Conservation (phyloP, 2,113 vertebrate genomes). For the Myanophis thanlyinensis region DNA sequence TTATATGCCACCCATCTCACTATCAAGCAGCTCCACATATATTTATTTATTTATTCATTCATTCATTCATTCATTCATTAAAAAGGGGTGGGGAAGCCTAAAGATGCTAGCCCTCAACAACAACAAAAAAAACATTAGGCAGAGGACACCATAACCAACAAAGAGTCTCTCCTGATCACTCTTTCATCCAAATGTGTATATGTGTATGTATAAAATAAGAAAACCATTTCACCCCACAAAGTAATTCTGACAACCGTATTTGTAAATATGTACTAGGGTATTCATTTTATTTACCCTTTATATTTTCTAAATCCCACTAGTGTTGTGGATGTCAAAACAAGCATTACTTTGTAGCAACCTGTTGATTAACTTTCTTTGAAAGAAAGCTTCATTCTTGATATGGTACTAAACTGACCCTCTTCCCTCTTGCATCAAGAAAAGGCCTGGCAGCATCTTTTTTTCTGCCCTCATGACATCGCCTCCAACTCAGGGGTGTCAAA, state of each 20-base stretch:
- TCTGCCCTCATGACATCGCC: neutral
- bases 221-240: constrained; percentile 23
- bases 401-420: constrained; percentile 11
- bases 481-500: neutral
- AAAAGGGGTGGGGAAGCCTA: too few species aligned
- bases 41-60: too few species aligned
- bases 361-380: constrained; percentile 48
- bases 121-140: neutral
- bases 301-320: constrained; percentile 41
- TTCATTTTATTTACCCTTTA: constrained; percentile 42
- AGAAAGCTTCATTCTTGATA: constrained; percentile 35
- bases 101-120: neutral
- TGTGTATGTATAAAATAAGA: neutral
- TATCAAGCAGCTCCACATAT: too few species aligned
- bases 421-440: neutral
- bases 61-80: neutral
- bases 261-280: constrained; percentile 43
- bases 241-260: constrained; percentile 27
- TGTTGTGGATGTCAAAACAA: constrained; percentile 56
- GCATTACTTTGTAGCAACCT: constrained; percentile 28
- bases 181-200: neutral
- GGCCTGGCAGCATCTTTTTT: neutral
- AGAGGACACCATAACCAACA: neutral
- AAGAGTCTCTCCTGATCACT: neutral
- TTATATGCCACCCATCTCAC: neutral